Evolutionary conservation across 2,113 vertebrate genomes (phyloP), one percentile per base, ranked within the genome.

Genomic region (Podarcis cretensis): DNA sequence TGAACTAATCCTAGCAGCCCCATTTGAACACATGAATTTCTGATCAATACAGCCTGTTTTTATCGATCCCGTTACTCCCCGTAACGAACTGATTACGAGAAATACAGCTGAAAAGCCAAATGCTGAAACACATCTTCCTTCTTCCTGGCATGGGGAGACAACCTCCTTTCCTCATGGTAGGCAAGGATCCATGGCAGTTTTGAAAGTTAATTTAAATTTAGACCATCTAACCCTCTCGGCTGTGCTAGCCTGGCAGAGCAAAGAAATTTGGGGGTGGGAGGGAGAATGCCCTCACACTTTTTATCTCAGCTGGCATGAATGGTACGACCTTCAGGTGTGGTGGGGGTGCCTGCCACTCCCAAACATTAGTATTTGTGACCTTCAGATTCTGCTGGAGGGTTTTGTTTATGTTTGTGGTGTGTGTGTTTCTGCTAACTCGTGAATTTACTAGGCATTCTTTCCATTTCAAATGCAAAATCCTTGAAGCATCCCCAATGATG

Each of bases 41-140:
- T 54, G 90, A 86, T 91, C 94, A 2, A 90, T 89, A 69, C 69
- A 40, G 9, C 48, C 89, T 27, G 48, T 2, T 89, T 88, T 25
- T 88, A 86, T 25, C 0, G 69, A 94, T 83, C 27, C 71, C 37
- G 78, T 90, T 69, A 14, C 93, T 79, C 1, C 48, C 48, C 0
- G 2, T 20, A 71, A 94, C 5, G 87, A 89, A 81, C 57, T 9
- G 86, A 88, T 84, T 1, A 8, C 65, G 88, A 88, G 80, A 2
- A 20, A n/a, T 77, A 35, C 18, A 23, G 80, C 84, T 21, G 88
- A 81, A 10, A 13, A 57, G 1, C 10, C 5, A 2, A 23, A 1
- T 0, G 57, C 83, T 5, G 0, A 7, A 6, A 0, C 0, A 0
- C 32, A 18, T 0, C 9, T 57, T 21, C 66, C 82, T 78, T 0